phyloP scores from a whole-genome alignment of 2,888 invertebrate genomes.

The Zaprionus bogoriensis region DNA sequence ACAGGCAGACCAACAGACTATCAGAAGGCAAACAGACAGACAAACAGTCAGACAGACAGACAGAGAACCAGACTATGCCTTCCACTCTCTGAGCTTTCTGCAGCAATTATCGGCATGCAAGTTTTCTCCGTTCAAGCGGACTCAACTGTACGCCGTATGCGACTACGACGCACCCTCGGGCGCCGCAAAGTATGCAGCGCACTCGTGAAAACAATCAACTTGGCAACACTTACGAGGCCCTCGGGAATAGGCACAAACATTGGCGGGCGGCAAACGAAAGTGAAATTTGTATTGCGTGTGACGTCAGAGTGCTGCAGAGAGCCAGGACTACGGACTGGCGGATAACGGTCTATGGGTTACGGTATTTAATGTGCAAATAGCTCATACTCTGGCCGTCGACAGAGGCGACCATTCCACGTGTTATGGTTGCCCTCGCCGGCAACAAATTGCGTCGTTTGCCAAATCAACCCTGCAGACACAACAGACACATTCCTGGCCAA shows the following conservation, averaged over 20 bases:
- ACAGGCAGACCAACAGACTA: no score
- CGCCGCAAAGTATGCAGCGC: slow-evolving; percentile 64
- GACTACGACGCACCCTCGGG: slow-evolving; percentile 39
- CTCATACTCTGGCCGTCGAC: slow-evolving; percentile 45
- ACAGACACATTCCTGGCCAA: slow-evolving; percentile 22
- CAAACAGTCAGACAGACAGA: slow-evolving; percentile 6
- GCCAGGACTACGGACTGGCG: slow-evolving; percentile 54
- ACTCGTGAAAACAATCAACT: slow-evolving; percentile 68
- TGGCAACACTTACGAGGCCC: slow-evolving; percentile 72
- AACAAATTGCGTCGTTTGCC: slow-evolving; percentile 74
- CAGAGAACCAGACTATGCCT: neutral
- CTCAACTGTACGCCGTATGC: slow-evolving; percentile 55
- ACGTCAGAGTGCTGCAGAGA: no score
- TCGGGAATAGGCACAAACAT: slow-evolving; percentile 41
- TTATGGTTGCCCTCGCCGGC: slow-evolving; percentile 47
- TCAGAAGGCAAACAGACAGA: no score
- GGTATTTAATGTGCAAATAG: slow-evolving; percentile 79
- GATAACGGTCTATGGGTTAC: slow-evolving; percentile 64
- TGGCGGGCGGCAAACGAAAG: slow-evolving; percentile 18
- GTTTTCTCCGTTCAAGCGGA: slow-evolving; percentile 8
- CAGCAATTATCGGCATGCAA: slow-evolving; percentile 57
- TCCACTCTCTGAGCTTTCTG: slow-evolving; percentile 26
- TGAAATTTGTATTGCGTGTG: slow-evolving; percentile 39
- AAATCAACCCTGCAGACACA: slow-evolving; percentile 72
- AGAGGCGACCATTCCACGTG: slow-evolving; percentile 38